These are phyloP conservation scores for Chrysina gloriosa DNA, from an alignment of 2,888 invertebrate species.

Conservation along the genomic window DNA sequence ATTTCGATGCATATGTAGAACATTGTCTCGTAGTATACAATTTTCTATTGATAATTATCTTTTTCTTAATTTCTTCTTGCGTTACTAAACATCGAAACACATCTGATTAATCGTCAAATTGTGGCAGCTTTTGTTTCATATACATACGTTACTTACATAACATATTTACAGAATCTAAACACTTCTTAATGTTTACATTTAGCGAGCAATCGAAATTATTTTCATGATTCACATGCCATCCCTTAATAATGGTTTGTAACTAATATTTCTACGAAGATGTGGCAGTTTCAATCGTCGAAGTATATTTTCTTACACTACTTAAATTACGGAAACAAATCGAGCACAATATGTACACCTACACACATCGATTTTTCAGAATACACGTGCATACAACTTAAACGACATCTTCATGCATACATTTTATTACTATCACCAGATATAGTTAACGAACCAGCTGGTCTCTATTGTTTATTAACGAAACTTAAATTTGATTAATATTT, in stretches of 20 bases:
- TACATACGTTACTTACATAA: constrained; percentile 13
- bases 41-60: too few relatives aligned
- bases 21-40: too few relatives aligned
- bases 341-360: constrained; percentile 13
- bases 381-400: neutral
- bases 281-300: constrained; percentile 24
- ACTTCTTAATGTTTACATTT: neutral
- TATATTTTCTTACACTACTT: neutral
- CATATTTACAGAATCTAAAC: constrained; percentile 25
- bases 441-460: neutral
- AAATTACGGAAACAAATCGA: constrained; percentile 7
- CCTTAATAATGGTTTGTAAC: too few relatives aligned
- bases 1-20: neutral
- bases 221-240: neutral
- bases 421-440: constrained; percentile 3
- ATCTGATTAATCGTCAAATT: neutral
- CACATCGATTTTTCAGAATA: constrained; percentile 9
- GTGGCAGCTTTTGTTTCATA: constrained; percentile 19
- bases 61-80: constrained; percentile 4
- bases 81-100: neutral
- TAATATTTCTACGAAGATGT: constrained; percentile 15
- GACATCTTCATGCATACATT: neutral
- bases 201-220: constrained; percentile 15
- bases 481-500: constrained; percentile 12
- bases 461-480: constrained; percentile 25